Evolutionary conservation across 1,140 invertebrate genomes (phyloP).

Genomic region (Ylistrum balloti): DNA sequence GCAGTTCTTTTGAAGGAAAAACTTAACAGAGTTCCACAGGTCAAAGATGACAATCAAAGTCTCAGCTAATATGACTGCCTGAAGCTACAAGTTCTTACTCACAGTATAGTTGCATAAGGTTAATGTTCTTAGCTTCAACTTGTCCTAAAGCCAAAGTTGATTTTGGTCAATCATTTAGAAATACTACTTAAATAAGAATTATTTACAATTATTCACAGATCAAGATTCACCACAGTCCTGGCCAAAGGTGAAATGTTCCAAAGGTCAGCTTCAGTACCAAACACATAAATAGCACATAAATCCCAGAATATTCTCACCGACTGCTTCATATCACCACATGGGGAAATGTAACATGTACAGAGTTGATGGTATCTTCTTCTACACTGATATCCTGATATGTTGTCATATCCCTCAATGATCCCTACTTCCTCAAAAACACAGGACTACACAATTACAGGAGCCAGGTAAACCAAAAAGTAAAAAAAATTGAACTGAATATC

Average conservation of each 20-base stretch:
- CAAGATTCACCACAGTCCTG: too few relatives aligned
- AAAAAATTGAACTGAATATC: neutral
- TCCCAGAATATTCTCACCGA: neutral
- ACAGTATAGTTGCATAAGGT: too few relatives aligned
- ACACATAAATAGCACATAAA: slow-evolving; percentile 18
- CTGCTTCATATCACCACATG: neutral
- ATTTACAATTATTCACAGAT: too few relatives aligned
- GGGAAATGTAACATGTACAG: slow-evolving; percentile 9
- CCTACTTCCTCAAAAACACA: neutral
- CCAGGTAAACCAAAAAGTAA: neutral
- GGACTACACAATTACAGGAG: neutral
- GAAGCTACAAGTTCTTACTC: too few relatives aligned
- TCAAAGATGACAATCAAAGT: too few relatives aligned
- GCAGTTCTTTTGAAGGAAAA: too few relatives aligned
- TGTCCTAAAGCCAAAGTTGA: too few relatives aligned
- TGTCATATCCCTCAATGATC: neutral
- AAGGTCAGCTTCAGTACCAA: neutral
- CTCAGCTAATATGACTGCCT: too few relatives aligned
- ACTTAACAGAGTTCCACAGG: too few relatives aligned
- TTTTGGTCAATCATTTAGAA: too few relatives aligned
- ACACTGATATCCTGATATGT: neutral
- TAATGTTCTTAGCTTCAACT: too few relatives aligned
- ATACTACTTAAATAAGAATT: too few relatives aligned
- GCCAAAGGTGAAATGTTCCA: neutral
- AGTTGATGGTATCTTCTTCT: neutral